A percentile compares a stretch with the other conserved stretches of the same genome.
phyloP scores from a whole-genome alignment of 2,888 invertebrate genomes.

The Rotaria sp. region DNA sequence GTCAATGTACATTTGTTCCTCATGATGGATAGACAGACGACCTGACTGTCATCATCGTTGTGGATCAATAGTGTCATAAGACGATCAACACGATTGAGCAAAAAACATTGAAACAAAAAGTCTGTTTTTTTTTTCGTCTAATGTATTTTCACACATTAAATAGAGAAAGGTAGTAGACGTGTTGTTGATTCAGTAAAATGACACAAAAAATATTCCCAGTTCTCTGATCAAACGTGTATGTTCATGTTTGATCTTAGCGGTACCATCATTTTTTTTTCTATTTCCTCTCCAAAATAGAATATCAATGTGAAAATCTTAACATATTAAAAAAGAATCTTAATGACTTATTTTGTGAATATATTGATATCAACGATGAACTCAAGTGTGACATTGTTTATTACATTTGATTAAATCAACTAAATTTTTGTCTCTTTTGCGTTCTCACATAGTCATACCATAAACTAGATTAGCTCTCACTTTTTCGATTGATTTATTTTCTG shows the following conservation, averaged over 20 bases:
- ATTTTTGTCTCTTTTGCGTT: neutral
- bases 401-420: neutral
- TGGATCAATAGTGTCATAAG: constrained; percentile 12
- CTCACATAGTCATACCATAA: neutral
- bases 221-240: neutral
- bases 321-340: no score
- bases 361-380: no score
- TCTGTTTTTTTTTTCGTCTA: neutral
- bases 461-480: neutral
- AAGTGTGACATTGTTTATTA: neutral
- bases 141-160: constrained; percentile 12
- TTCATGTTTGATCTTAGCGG: neutral
- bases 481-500: neutral
- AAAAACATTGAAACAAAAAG: neutral
- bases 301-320: no score
- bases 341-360: no score
- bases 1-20: constrained; percentile 5
- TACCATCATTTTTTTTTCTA: neutral
- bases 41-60: neutral
- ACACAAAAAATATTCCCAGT: neutral
- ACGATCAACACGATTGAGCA: constrained; percentile 10
- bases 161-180: neutral
- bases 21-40: neutral
- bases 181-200: constrained; percentile 20
- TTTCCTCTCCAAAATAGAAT: neutral